Conservation (phyloP, 1,140 invertebrate species). For the Ylistrum balloti region DNA sequence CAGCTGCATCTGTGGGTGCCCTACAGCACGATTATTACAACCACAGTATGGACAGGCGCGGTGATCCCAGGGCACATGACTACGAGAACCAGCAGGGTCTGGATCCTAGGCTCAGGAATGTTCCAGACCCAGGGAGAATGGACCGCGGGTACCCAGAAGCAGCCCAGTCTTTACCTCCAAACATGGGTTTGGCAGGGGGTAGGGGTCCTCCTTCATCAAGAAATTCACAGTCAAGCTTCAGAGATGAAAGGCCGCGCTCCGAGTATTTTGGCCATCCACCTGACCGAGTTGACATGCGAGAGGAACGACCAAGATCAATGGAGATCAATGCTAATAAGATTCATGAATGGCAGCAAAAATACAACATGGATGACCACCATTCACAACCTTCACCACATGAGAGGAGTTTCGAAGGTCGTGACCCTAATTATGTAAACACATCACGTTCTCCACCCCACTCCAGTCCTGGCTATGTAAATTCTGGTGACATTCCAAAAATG, state of each 20-base stretch:
- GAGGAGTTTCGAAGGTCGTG: slow-evolving; percentile 65
- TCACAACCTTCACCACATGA: slow-evolving; percentile 66
- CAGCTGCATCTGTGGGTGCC: slow-evolving; percentile 75
- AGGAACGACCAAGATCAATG: slow-evolving; percentile 75
- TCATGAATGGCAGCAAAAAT: slow-evolving; percentile 74
- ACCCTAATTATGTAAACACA: slow-evolving; percentile 68
- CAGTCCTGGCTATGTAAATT: slow-evolving; percentile 65
- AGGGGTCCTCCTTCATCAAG: slow-evolving; percentile 61
- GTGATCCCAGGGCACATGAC: slow-evolving; percentile 68
- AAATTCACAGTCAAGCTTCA: slow-evolving; percentile 66
- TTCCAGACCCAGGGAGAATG: slow-evolving; percentile 56
- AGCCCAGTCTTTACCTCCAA: slow-evolving; percentile 47
- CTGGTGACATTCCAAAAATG: slow-evolving; percentile 70
- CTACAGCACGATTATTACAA: slow-evolving; percentile 73
- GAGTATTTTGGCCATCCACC: slow-evolving; percentile 71
- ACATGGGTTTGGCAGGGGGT: slow-evolving; percentile 45
- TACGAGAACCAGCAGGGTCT: slow-evolving; percentile 76
- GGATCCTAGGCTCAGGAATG: slow-evolving; percentile 58
- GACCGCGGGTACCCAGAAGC: slow-evolving; percentile 53
- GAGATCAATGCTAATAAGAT: slow-evolving; percentile 73
- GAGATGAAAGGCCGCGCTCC: slow-evolving; percentile 75
- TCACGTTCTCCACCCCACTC: slow-evolving; percentile 51
- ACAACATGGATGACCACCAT: slow-evolving; percentile 60
- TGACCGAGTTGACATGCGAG: slow-evolving; percentile 56
- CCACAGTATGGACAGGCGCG: slow-evolving; percentile 56